Evolutionary conservation across 2,113 vertebrate genomes (phyloP).

Genomic region (Xyliphius kryptos): DNA sequence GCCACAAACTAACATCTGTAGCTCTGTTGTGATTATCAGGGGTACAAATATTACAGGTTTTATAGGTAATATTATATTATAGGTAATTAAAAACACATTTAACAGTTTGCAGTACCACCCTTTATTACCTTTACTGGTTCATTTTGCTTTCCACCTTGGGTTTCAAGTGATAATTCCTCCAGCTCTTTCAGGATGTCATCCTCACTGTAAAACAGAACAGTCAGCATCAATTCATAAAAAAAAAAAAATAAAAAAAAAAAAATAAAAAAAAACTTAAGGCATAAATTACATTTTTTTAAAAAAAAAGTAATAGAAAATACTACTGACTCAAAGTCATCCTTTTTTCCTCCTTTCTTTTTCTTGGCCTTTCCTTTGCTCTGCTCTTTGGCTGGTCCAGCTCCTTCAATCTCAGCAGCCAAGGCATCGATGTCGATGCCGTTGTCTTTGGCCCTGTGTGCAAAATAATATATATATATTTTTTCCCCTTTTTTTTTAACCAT

Average conservation of each 20-base stretch:
- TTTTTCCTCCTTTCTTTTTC: conserved; percentile 85
- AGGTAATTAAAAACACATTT: no score
- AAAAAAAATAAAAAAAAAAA: neutral
- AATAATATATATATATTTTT: conserved; percentile 1
- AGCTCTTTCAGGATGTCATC: conserved; percentile 94
- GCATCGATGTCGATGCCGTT: conserved; percentile 86
- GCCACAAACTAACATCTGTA: no score
- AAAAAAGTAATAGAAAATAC: neutral
- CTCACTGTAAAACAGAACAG: conserved; percentile 72
- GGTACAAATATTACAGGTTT: no score
- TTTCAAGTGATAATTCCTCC: conserved; percentile 85
- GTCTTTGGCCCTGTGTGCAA: conserved; percentile 77
- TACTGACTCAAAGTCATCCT: conserved; percentile 85
- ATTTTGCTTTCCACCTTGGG: conserved; percentile 70
- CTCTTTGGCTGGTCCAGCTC: conserved; percentile 87
- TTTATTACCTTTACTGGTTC: conserved; percentile 60
- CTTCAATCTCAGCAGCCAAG: conserved; percentile 94
- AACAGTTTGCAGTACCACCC: no score
- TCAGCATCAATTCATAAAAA: conserved; percentile 5
- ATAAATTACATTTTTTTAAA: no score
- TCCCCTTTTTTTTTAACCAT: neutral
- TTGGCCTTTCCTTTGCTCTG: conserved; percentile 83
- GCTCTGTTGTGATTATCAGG: no score
- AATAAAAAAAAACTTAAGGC: conserved; percentile 43
- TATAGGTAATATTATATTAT: no score